Evolutionary conservation across 2,797 vertebrate genomes (phyloP).

Genomic region (Catharus ustulatus): DNA sequence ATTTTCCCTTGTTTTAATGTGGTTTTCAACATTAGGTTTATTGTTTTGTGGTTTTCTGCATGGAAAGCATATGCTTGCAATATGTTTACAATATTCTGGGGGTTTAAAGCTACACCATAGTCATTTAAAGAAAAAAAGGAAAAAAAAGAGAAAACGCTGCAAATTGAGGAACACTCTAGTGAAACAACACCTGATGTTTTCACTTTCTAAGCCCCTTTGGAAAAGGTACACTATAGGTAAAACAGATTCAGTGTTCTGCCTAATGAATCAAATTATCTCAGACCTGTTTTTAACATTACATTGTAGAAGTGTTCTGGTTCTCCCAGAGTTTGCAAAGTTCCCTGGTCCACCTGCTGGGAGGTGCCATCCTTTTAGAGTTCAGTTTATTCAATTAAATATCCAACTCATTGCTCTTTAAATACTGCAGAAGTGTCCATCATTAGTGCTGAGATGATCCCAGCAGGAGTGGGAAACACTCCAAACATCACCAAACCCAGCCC

Average conservation of each 20-base stretch:
- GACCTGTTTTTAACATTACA: not conserved
- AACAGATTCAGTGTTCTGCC: not conserved
- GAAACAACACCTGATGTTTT: not conserved
- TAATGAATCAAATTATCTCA: not conserved
- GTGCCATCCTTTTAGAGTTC: not conserved
- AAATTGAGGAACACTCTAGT: not conserved
- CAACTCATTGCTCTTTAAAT: not conserved
- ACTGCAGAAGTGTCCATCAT: not conserved
- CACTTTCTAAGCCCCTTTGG: not conserved
- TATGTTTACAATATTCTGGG: conserved; percentile 61
- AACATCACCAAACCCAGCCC: not conserved
- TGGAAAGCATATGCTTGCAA: conserved; percentile 78
- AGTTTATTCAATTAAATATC: not conserved
- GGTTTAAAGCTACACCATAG: conserved; percentile 29
- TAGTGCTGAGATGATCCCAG: not conserved
- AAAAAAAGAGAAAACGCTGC: not conserved
- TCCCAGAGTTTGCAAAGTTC: not conserved
- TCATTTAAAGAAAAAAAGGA: not conserved
- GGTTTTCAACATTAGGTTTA: conserved; percentile 76
- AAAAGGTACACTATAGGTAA: not conserved
- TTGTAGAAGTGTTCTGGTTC: not conserved
- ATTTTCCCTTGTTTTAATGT: conserved; percentile 76
- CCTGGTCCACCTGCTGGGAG: not conserved
- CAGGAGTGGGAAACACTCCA: not conserved
- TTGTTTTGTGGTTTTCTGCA: conserved; percentile 67